phyloP scores from a whole-genome alignment of 2,113 vertebrate species.

The Caloenas nicobarica region DNA sequence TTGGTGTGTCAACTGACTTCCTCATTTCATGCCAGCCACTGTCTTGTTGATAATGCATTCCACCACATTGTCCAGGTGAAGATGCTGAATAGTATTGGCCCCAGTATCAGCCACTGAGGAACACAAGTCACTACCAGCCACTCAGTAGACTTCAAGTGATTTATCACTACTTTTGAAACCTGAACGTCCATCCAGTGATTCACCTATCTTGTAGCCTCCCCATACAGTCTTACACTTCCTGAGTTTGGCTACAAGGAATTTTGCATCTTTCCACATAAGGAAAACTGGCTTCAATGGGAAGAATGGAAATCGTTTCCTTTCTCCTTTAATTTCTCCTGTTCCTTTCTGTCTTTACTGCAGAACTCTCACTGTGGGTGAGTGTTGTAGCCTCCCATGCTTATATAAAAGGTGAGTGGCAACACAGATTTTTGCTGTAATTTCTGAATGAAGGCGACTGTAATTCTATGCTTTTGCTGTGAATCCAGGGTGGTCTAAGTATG shows the following conservation, averaged over 20 bases:
- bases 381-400: background rate
- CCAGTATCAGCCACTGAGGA: background rate
- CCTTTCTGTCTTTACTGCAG: background rate
- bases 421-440: background rate
- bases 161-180: background rate
- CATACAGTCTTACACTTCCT: background rate
- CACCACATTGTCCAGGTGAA: background rate
- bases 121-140: background rate
- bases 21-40: background rate
- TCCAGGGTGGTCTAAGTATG: background rate
- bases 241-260: background rate
- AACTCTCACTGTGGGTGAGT: background rate
- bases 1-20: background rate
- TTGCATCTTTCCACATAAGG: background rate
- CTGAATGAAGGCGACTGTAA: slow-evolving; percentile 24
- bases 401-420: background rate
- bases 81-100: background rate
- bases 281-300: background rate
- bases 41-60: background rate
- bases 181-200: background rate
- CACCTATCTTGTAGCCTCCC: background rate
- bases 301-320: background rate
- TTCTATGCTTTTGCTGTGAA: slow-evolving; percentile 7
- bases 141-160: background rate
- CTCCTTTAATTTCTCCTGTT: background rate